Conservation (phyloP, 2,797 vertebrate genomes). For the Coccyzus lansbergi region DNA sequence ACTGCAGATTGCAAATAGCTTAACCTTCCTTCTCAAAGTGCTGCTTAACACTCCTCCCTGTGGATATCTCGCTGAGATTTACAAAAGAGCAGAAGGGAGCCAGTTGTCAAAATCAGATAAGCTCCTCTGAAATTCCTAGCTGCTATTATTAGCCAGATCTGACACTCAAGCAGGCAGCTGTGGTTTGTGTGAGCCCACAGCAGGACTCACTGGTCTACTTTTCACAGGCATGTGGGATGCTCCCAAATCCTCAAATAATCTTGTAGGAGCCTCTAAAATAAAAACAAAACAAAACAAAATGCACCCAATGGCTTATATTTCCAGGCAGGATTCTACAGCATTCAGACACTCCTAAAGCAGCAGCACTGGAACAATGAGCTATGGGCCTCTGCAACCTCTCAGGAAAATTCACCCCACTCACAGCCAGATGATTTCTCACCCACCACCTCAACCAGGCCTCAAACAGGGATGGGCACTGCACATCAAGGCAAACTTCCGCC, state of each 20-base stretch:
- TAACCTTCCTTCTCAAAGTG: neutral
- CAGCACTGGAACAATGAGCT: neutral
- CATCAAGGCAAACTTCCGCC: rapidly evolving
- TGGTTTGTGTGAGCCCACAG: neutral
- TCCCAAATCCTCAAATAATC: neutral
- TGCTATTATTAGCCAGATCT: neutral
- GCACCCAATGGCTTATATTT: rapidly evolving
- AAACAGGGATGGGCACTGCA: rapidly evolving
- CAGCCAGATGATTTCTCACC: neutral
- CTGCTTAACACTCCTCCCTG: neutral
- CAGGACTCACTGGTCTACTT: neutral
- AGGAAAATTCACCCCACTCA: neutral
- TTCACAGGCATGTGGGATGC: rapidly evolving
- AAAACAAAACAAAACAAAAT: rapidly evolving
- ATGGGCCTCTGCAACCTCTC: neutral
- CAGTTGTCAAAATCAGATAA: neutral
- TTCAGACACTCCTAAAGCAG: neutral
- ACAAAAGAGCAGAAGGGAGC: neutral
- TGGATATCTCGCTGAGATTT: neutral
- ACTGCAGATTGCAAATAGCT: neutral
- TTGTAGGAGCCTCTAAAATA: neutral
- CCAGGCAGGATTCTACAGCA: neutral
- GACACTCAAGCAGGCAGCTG: neutral
- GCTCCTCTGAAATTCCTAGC: neutral
- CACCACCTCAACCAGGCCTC: neutral